phyloP scores from a whole-genome alignment of 2,113 vertebrate genomes.

The Alethe castanea region DNA sequence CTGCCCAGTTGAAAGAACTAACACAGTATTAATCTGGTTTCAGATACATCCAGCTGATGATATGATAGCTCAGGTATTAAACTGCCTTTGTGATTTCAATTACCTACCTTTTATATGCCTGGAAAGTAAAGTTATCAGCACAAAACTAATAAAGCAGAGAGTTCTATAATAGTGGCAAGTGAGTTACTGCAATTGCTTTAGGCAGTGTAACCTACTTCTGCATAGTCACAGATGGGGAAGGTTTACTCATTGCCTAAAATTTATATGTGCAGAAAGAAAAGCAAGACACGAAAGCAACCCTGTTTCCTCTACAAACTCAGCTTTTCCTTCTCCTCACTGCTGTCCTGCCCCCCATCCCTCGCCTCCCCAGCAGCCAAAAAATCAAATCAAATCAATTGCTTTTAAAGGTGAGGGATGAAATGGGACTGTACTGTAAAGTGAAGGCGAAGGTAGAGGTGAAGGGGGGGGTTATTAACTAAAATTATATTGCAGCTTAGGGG shows the following conservation, averaged over 20 bases:
- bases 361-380: not conserved
- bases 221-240: not conserved
- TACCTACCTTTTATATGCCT: not conserved
- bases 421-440: not conserved
- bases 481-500: not conserved
- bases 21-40: not conserved
- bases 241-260: not conserved
- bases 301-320: not conserved
- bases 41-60: not conserved
- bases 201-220: constrained; percentile 37
- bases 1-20: not conserved
- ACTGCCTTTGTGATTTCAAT: constrained; percentile 14
- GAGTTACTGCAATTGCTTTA: not conserved
- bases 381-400: not conserved
- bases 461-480: constrained; percentile 7
- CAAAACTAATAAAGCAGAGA: constrained; percentile 32
- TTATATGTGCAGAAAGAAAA: not conserved
- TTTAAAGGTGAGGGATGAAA: not conserved
- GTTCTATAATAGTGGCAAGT: not conserved
- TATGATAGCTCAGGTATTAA: not conserved
- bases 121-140: not conserved
- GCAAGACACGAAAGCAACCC: not conserved
- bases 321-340: not conserved
- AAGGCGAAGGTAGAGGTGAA: constrained; percentile 2
- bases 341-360: too few species aligned